phyloP scores from a whole-genome alignment of 2,113 vertebrate species.

The Mus musculus region GRCm39 chr15:11781001-11781500 shows the following conservation, averaged over 20 bases:
- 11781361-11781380: neutral
- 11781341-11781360: neutral
- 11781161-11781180: neutral
- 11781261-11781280: too few species aligned
- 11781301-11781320: neutral
- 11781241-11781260: neutral
- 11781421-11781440: neutral
- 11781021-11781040: neutral
- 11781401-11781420: neutral
- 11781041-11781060: neutral
- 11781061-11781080: neutral
- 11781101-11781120: neutral
- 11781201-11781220: neutral
- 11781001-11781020: neutral
- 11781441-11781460: neutral
- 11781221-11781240: neutral
- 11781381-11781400: neutral
- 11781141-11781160: too few species aligned
- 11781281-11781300: neutral
- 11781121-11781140: neutral
- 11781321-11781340: neutral
- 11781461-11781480: neutral
- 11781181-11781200: neutral
- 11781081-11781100: neutral
- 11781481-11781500: neutral